These are phyloP conservation scores for Mystacides longicornis DNA, from an alignment of 2,888 invertebrate genomes.

Conservation along the genomic window DNA sequence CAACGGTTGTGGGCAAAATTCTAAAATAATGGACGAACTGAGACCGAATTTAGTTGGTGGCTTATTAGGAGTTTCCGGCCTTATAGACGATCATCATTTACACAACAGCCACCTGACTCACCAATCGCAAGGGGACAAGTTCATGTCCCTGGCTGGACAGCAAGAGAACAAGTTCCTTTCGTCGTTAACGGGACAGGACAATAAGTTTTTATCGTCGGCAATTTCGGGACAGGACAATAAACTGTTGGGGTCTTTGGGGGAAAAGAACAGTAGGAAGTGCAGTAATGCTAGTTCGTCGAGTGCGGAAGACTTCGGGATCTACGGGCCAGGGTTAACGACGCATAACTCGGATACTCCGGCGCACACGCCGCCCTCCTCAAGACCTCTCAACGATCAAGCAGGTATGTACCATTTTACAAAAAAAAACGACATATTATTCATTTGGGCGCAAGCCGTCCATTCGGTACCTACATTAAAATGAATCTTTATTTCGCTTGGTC, in stretches of 20 bases:
- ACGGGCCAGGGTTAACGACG: constrained; percentile 40
- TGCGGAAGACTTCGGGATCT: constrained; percentile 84
- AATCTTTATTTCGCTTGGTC: too few species aligned
- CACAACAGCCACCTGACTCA: constrained; percentile 39
- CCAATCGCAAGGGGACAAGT: constrained; percentile 39
- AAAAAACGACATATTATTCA: too few species aligned
- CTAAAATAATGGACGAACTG: constrained; percentile 80
- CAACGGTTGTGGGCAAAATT: constrained; percentile 61
- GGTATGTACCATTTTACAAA: too few species aligned
- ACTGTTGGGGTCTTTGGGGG: constrained; percentile 30
- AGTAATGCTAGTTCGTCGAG: constrained; percentile 69
- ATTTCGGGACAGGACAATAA: constrained; percentile 23
- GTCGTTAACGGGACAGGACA: constrained; percentile 41
- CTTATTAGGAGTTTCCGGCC: constrained; percentile 67
- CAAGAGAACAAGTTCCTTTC: constrained; percentile 50
- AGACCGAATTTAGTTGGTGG: constrained; percentile 76
- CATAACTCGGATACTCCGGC: constrained; percentile 58
- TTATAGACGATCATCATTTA: constrained; percentile 69
- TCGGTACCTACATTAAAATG: too few species aligned
- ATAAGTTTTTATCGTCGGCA: constrained; percentile 39
- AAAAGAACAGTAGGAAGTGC: constrained; percentile 60
- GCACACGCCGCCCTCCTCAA: constrained; percentile 56
- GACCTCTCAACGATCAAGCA: constrained; percentile 52
- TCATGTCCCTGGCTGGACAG: constrained; percentile 36
- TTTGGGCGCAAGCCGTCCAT: too few species aligned